Percentiles rank a stretch among this genome's conserved stretches.
These are phyloP conservation scores for Chromoteleia sp. DNA, from an alignment of 2,888 invertebrate species.

Conservation along the genomic window DNA sequence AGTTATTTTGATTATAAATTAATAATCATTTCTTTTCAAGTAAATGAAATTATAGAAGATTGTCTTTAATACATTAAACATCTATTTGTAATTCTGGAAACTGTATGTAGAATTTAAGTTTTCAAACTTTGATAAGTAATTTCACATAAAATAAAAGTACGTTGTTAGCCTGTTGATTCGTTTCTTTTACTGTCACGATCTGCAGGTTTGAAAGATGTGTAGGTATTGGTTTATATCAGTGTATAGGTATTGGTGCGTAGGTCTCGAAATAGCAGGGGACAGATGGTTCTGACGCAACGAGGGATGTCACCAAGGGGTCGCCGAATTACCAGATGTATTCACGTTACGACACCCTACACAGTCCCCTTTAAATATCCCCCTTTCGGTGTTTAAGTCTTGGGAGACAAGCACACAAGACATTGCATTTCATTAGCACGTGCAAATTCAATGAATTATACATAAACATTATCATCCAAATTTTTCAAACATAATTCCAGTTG, in stretches of 20 bases:
- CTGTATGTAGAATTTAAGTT: too few species aligned
- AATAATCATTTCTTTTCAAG: too few species aligned
- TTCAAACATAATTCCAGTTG: neutral
- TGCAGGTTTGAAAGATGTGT: slow-evolving; percentile 52
- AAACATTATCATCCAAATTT: slow-evolving; percentile 11
- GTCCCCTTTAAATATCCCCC: slow-evolving; percentile 65
- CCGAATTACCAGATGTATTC: slow-evolving; percentile 79
- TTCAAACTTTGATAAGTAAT: too few species aligned
- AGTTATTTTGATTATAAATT: too few species aligned
- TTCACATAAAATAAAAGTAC: neutral
- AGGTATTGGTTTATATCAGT: slow-evolving; percentile 24
- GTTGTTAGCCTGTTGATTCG: neutral
- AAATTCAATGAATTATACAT: slow-evolving; percentile 34
- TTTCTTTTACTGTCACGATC: slow-evolving; percentile 15
- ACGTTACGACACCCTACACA: slow-evolving; percentile 69
- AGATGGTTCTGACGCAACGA: slow-evolving; percentile 76
- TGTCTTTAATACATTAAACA: too few species aligned
- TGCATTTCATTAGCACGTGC: slow-evolving; percentile 50
- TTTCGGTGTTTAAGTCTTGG: slow-evolving; percentile 31
- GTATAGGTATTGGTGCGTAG: slow-evolving; percentile 46
- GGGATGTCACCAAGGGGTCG: slow-evolving; percentile 75
- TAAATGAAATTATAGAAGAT: too few species aligned
- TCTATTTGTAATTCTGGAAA: too few species aligned
- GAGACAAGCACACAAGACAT: slow-evolving; percentile 33
- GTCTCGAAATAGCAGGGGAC: slow-evolving; percentile 71